Percentiles rank a stretch among this genome's conserved stretches.
Evolutionary conservation across 2,113 vertebrate species (phyloP).

Genomic region (Ceuthmochares aereus): DNA sequence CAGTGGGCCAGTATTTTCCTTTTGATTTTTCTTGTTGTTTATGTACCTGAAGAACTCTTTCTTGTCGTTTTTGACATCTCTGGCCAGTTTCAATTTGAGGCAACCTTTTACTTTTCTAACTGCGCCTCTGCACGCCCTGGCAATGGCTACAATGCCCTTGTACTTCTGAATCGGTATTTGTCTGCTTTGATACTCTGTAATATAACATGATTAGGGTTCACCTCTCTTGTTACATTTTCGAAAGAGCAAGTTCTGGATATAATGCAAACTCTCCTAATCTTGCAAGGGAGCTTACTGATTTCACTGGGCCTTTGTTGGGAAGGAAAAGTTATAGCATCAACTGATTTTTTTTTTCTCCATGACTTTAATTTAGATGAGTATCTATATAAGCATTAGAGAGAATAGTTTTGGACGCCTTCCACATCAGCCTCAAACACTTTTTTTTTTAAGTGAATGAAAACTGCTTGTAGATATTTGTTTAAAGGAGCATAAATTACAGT

Average conservation of each 20-base stretch:
- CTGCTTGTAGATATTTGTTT: not conserved
- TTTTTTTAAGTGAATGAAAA: not conserved
- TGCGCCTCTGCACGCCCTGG: too few species aligned
- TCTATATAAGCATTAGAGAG: not conserved
- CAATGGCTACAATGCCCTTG: too few species aligned
- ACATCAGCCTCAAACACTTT: not conserved
- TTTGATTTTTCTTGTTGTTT: too few species aligned
- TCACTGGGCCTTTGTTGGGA: not conserved
- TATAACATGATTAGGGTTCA: not conserved
- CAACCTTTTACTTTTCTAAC: too few species aligned
- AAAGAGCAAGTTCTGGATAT: not conserved
- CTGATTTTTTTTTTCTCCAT: not conserved
- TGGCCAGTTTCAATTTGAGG: too few species aligned
- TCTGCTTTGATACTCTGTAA: too few species aligned
- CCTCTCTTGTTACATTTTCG: not conserved
- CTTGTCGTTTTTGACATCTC: too few species aligned
- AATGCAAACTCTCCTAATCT: not conserved
- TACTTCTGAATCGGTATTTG: too few species aligned
- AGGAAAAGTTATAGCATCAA: not conserved
- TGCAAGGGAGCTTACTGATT: not conserved
- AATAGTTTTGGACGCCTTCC: not conserved
- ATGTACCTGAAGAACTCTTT: too few species aligned
- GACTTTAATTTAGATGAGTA: not conserved
- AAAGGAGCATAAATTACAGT: not conserved
- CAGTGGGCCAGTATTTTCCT: too few species aligned